These are phyloP conservation scores for Acipenser oxyrinchus DNA, from an alignment of 2,797 vertebrate species.

Conservation along the genomic window DNA sequence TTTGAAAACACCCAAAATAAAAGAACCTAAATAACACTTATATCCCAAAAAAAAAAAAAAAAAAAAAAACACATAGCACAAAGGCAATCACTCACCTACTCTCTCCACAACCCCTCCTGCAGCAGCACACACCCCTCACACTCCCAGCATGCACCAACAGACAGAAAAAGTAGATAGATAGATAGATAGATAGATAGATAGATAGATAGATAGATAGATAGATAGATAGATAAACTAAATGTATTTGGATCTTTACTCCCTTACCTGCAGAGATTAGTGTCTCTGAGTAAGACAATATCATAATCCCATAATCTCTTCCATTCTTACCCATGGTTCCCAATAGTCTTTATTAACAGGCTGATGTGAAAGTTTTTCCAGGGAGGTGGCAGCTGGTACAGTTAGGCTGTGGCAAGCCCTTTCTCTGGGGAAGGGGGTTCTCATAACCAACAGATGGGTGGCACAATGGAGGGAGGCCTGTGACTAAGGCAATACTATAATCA, in stretches of 20 bases:
- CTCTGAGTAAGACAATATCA: conserved; percentile 16
- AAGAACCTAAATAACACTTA: no score
- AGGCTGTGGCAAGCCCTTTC: conserved; percentile 26
- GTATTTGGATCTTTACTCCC: conserved; percentile 3
- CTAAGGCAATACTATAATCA: conserved; percentile 20
- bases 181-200: no score
- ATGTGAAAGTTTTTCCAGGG: conserved; percentile 32
- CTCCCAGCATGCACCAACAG: no score
- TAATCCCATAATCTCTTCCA: conserved; percentile 28
- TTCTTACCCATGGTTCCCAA: conserved; percentile 34
- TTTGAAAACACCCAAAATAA: no score
- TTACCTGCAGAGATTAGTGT: conserved; percentile 17
- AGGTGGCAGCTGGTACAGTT: conserved; percentile 42
- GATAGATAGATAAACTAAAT: neutral
- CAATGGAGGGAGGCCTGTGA: conserved; percentile 24
- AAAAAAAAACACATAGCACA: no score
- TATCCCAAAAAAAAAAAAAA: no score
- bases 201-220: no score
- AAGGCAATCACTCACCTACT: no score
- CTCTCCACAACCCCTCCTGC: no score
- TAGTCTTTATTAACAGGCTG: conserved; percentile 34
- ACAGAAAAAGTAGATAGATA: no score
- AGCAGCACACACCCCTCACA: no score
- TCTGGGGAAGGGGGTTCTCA: conserved; percentile 23
- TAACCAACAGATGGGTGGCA: conserved; percentile 43